Evolutionary conservation across 1,140 invertebrate genomes (phyloP).

Genomic region (Drosophila ananassae): DNA sequence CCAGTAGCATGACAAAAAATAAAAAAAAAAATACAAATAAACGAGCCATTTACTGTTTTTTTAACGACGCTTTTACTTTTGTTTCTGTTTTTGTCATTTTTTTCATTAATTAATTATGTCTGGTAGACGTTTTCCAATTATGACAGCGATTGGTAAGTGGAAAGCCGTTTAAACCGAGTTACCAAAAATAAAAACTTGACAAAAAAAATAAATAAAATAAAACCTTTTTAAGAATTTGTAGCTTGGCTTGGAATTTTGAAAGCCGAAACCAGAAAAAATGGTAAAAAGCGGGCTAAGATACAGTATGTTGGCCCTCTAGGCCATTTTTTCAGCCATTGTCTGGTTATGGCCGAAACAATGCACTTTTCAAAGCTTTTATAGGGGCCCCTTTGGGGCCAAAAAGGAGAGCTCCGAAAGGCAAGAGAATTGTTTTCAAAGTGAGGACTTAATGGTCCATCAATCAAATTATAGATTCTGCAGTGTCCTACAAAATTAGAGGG

Average conservation of each 20-base stretch:
- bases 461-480: background rate
- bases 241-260: slow-evolving; percentile 3
- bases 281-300: background rate
- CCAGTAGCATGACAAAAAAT: slow-evolving; percentile 29
- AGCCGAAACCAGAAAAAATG: background rate
- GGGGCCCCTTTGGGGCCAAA: background rate
- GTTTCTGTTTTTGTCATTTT: slow-evolving; percentile 19
- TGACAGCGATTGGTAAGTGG: slow-evolving; percentile 41
- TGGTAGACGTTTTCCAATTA: slow-evolving; percentile 51
- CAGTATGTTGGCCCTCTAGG: background rate
- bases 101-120: slow-evolving; percentile 52
- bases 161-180: slow-evolving; percentile 49
- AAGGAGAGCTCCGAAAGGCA: background rate
- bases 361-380: background rate
- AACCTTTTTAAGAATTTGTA: slow-evolving; percentile 12
- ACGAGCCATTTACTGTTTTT: slow-evolving; percentile 22
- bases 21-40: background rate
- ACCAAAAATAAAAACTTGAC: slow-evolving; percentile 8
- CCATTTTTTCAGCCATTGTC: slow-evolving; percentile 9
- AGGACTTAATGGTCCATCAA: background rate
- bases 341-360: slow-evolving; percentile 14
- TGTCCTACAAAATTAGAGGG: background rate
- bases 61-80: slow-evolving; percentile 66
- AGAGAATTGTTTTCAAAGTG: background rate
- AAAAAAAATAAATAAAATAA: background rate